Percentiles rank a stretch among this genome's conserved stretches.
Conservation (phyloP, 2,113 vertebrate genomes). For the Caranx melampygus region DNA sequence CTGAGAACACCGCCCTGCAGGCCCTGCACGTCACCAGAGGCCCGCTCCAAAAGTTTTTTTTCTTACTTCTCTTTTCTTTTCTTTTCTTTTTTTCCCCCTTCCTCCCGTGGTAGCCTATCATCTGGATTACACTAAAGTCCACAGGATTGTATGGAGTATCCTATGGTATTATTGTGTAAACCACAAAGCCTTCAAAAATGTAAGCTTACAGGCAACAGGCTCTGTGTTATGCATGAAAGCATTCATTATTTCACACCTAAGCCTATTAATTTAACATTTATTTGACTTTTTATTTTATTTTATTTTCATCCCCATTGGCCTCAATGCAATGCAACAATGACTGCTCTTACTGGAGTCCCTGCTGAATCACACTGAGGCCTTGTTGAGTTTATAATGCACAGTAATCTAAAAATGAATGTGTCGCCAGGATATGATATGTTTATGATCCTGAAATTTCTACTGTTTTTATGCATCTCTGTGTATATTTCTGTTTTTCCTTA, state of each 20-base stretch:
- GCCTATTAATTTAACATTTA: not conserved
- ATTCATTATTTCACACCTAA: not conserved
- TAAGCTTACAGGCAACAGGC: not conserved
- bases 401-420: not conserved
- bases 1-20: slow-evolving; percentile 84
- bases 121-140: slow-evolving; percentile 45
- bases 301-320: too few species aligned
- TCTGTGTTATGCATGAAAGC: not conserved
- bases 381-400: not conserved
- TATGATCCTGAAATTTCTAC: not conserved
- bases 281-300: not conserved
- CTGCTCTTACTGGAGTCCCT: not conserved
- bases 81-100: not conserved
- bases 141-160: slow-evolving; percentile 34
- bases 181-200: not conserved
- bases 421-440: not conserved
- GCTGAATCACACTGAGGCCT: not conserved
- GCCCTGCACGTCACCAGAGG: slow-evolving; percentile 81
- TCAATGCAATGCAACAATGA: too few species aligned
- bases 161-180: slow-evolving; percentile 33
- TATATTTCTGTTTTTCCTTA: not conserved
- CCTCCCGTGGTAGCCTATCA: slow-evolving; percentile 41
- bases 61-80: too few species aligned
- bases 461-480: not conserved
- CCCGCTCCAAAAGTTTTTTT: slow-evolving; percentile 44